Conservation (phyloP, 1,140 invertebrate genomes). For the Drosophila paulistorum region DNA sequence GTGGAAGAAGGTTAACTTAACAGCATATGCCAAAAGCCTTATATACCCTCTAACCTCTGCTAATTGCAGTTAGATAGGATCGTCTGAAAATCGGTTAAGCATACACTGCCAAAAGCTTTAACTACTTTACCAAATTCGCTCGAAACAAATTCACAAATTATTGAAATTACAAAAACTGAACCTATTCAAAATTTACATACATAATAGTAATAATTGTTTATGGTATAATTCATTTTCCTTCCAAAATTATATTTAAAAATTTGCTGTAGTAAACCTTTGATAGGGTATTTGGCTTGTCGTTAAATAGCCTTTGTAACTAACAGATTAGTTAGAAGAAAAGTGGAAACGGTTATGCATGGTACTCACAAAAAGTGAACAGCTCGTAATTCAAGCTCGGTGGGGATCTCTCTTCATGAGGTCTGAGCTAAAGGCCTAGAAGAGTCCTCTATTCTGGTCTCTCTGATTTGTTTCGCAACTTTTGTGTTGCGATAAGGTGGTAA, state of each 20-base stretch:
- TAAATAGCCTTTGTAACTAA: not conserved
- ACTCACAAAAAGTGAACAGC: slow-evolving; percentile 71
- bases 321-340: slow-evolving; percentile 48
- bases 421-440: not conserved
- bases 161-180: too few species aligned
- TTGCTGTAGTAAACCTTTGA: too few species aligned
- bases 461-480: slow-evolving; percentile 21
- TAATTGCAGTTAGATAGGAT: slow-evolving; percentile 10
- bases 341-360: slow-evolving; percentile 60
- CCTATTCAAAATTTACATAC: too few species aligned
- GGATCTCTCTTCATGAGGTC: not conserved
- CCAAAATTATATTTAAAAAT: too few species aligned
- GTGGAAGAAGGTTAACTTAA: slow-evolving; percentile 7
- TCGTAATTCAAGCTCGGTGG: slow-evolving; percentile 65
- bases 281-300: slow-evolving; percentile 14
- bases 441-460: slow-evolving; percentile 16
- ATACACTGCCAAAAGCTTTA: not conserved
- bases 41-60: slow-evolving; percentile 17
- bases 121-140: not conserved
- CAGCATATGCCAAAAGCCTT: slow-evolving; percentile 10
- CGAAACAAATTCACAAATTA: too few species aligned
- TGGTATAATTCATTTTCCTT: too few species aligned
- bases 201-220: too few species aligned
- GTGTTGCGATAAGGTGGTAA: slow-evolving; percentile 1
- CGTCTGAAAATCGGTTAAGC: not conserved